Percentiles rank a stretch among this genome's conserved stretches.
Evolutionary conservation across 2,797 vertebrate species (phyloP).

Genomic region (Menidia menidia): DNA sequence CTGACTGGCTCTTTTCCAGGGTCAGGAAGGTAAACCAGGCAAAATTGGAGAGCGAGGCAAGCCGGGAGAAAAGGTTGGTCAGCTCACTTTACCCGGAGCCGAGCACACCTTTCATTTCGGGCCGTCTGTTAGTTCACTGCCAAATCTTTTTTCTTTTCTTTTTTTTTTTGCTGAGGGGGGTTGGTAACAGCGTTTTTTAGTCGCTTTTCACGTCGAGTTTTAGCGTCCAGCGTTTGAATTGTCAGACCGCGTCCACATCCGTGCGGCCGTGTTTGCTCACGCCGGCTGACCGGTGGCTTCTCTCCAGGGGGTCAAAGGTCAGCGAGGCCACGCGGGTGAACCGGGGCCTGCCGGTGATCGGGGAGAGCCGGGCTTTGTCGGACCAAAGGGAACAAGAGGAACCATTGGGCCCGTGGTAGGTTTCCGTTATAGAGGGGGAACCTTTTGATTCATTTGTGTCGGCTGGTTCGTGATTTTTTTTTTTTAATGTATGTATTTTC

Average conservation of each 20-base stretch:
- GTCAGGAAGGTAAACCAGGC: constrained; percentile 94
- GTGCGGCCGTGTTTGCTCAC: constrained; percentile 16
- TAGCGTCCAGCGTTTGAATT: constrained; percentile 35
- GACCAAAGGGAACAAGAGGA: constrained; percentile 94
- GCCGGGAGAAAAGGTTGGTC: constrained; percentile 89
- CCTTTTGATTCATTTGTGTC: constrained; percentile 10
- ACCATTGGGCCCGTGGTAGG: constrained; percentile 91
- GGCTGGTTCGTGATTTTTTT: constrained; percentile 4
- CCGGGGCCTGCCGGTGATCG: constrained; percentile 85
- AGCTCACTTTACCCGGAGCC: constrained; percentile 21
- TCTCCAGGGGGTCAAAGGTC: constrained; percentile 91
- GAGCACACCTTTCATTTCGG: constrained; percentile 20
- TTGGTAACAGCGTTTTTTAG: constrained; percentile 11
- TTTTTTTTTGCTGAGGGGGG: neutral
- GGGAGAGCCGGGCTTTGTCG: constrained; percentile 87
- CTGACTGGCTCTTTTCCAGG: constrained; percentile 78
- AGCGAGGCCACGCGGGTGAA: constrained; percentile 91
- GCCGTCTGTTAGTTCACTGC: constrained; percentile 30
- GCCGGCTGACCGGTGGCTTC: constrained; percentile 24
- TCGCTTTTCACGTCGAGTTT: constrained; percentile 29
- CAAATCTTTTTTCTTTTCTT: neutral
- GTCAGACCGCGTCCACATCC: constrained; percentile 15
- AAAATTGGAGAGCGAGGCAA: constrained; percentile 91
- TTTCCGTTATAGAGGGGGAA: neutral
- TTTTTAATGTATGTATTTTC: constrained; percentile 25